Conservation (phyloP, 2,113 vertebrate species). For the Hystrix cristata region DNA sequence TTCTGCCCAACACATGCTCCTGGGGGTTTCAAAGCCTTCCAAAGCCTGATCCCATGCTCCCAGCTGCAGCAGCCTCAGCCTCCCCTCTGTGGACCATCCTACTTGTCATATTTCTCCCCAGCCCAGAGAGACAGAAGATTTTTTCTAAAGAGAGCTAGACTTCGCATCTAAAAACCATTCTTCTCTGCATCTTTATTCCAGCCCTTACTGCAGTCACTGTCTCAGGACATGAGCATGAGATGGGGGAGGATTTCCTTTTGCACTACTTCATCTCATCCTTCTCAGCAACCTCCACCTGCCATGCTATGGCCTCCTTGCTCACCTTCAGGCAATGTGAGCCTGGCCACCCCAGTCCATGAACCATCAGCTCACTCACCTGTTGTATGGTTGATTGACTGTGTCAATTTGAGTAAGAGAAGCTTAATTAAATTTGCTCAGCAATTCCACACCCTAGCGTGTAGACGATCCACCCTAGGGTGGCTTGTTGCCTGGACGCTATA, state of each 20-base stretch:
- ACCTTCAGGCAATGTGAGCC: not conserved
- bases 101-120: not conserved
- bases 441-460: too few relatives aligned
- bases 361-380: not conserved
- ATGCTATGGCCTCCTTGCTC: not conserved
- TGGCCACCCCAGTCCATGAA: not conserved
- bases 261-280: not conserved
- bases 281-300: not conserved
- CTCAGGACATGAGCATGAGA: rapidly evolving
- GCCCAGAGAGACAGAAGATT: not conserved
- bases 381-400: not conserved
- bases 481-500: too few relatives aligned
- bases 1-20: rapidly evolving
- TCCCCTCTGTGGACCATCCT: not conserved
- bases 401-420: too few relatives aligned
- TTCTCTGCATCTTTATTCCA: not conserved
- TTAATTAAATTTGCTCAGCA: too few relatives aligned
- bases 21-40: not conserved
- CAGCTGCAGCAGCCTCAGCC: not conserved
- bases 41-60: not conserved
- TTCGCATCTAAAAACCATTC: too few relatives aligned
- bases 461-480: too few relatives aligned
- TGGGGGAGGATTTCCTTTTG: not conserved
- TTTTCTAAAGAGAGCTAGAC: not conserved
- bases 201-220: not conserved